Percentiles rank a stretch among this genome's conserved stretches.
Evolutionary conservation across 2,888 invertebrate species (phyloP).

Genomic region (Galerucella pusilla): DNA sequence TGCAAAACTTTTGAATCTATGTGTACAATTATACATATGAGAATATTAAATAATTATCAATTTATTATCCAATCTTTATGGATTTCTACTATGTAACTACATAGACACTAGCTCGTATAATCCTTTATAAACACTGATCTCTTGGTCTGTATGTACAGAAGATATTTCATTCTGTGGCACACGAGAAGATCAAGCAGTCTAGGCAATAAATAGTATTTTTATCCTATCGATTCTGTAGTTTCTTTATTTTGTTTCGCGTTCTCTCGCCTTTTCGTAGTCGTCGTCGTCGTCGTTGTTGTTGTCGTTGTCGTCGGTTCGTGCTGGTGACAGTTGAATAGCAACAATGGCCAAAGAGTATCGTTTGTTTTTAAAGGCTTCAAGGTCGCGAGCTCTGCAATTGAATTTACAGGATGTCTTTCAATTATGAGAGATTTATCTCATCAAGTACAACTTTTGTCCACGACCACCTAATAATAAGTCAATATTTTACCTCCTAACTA

Average conservation of each 20-base stretch:
- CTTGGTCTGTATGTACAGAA: constrained; percentile 36
- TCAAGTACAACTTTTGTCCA: too few relatives aligned
- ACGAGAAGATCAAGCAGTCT: constrained; percentile 45
- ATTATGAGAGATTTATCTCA: background rate
- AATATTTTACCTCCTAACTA: too few relatives aligned
- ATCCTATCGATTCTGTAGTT: constrained; percentile 60
- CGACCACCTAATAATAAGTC: too few relatives aligned
- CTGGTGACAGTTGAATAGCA: constrained; percentile 61
- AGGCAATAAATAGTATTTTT: constrained; percentile 61
- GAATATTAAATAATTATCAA: too few relatives aligned
- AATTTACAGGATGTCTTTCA: constrained; percentile 13
- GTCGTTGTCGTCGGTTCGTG: constrained; percentile 34
- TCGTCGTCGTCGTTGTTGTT: constrained; percentile 4
- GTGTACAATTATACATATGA: too few relatives aligned
- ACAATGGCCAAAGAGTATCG: constrained; percentile 60
- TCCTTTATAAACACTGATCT: constrained; percentile 6
- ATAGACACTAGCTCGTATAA: background rate
- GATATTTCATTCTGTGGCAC: constrained; percentile 57
- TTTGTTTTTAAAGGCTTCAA: constrained; percentile 48
- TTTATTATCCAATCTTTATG: too few relatives aligned
- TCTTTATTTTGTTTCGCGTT: constrained; percentile 60
- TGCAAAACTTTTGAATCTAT: too few relatives aligned
- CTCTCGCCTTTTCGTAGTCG: constrained; percentile 41
- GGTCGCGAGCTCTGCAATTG: constrained; percentile 27
- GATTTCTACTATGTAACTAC: too few relatives aligned